phyloP scores from a whole-genome alignment of 2,888 invertebrate species.

The Saturnia pavonia region DNA sequence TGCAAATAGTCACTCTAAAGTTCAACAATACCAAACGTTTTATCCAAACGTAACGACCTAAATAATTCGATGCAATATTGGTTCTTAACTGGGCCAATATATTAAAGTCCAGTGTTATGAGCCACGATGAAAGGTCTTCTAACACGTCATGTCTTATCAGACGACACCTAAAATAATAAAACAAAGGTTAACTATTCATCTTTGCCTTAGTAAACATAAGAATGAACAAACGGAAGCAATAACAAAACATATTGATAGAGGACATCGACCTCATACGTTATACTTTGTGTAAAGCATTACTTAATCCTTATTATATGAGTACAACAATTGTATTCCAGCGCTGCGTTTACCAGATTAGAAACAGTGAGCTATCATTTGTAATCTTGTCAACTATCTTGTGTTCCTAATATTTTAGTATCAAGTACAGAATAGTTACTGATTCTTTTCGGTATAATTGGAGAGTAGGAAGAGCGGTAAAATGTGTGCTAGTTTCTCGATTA shows the following conservation, averaged over 20 bases:
- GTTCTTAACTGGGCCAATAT: conserved; percentile 3
- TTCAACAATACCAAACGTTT: conserved; percentile 1
- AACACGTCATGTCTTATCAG: background rate
- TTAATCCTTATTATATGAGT: background rate
- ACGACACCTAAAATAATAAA: conserved; percentile 9
- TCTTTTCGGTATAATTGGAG: no score
- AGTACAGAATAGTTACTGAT: no score
- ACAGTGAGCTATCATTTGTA: background rate
- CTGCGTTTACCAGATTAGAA: background rate
- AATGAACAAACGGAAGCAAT: background rate
- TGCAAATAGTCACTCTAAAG: background rate
- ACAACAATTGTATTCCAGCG: background rate
- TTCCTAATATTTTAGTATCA: background rate
- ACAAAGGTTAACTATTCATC: background rate
- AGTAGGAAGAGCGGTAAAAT: no score
- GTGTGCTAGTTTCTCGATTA: no score
- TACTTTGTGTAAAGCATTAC: background rate
- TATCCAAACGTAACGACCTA: background rate
- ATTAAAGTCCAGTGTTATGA: conserved; percentile 6
- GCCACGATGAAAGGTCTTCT: background rate
- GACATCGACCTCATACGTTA: background rate
- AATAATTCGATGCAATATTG: background rate
- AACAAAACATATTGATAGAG: background rate
- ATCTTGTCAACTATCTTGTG: background rate
- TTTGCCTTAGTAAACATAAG: background rate